Conservation (phyloP, 2,797 vertebrate genomes). For the Merluccius polli region DNA sequence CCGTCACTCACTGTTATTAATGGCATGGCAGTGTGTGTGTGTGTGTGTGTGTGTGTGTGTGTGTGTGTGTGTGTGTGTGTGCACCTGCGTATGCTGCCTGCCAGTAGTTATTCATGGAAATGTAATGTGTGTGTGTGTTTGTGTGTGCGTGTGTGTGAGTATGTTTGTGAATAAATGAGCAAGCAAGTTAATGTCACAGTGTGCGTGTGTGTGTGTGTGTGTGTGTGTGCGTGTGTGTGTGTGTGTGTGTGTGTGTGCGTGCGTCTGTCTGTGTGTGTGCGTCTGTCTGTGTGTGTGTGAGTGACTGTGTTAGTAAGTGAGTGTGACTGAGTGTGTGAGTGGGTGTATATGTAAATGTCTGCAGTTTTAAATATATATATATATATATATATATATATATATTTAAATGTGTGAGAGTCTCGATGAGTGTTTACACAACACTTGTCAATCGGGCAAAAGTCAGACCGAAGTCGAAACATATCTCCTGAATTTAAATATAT, state of each 20-base stretch:
- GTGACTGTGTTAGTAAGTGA: neutral
- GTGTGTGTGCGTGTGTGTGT: too few species aligned
- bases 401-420: too few species aligned
- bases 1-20: neutral
- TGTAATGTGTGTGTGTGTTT: neutral
- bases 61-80: neutral
- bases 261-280: too few species aligned
- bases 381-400: too few species aligned
- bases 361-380: neutral
- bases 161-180: neutral
- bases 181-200: too few species aligned
- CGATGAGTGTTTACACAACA: too few species aligned
- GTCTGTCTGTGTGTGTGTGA: too few species aligned
- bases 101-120: neutral
- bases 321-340: neutral
- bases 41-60: neutral
- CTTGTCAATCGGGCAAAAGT: too few species aligned
- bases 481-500: neutral
- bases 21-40: constrained; percentile 1
- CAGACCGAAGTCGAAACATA: neutral
- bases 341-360: neutral
- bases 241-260: too few species aligned
- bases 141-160: neutral
- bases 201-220: too few species aligned
- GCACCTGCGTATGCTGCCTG: neutral